Percentiles rank a stretch among this genome's conserved stretches.
Conservation (phyloP, 2,113 vertebrate species). For the Hypocryptadius cinnamomeus region DNA sequence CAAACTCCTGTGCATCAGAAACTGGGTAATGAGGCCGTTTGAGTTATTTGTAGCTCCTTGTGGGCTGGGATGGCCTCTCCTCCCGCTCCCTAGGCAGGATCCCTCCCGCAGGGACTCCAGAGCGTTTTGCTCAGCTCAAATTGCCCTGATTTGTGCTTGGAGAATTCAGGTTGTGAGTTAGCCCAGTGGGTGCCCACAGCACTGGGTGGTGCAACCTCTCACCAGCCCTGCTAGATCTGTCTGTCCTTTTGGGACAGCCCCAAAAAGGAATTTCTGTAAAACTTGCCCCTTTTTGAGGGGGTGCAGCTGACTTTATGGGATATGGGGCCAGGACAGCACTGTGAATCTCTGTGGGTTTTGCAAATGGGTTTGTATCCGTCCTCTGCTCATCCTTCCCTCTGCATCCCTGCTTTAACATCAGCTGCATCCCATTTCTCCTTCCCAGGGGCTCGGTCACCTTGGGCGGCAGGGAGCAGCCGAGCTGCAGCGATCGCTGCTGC, state of each 20-base stretch:
- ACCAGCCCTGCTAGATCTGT: background rate
- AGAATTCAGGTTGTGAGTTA: constrained; percentile 4
- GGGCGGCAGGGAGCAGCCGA: background rate
- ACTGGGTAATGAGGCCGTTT: constrained; percentile 33
- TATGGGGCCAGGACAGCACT: background rate
- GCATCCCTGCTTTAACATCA: background rate
- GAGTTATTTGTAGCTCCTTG: constrained; percentile 51
- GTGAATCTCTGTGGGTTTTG: background rate
- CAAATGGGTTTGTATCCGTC: background rate
- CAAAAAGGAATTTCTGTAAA: background rate
- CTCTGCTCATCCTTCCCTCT: background rate
- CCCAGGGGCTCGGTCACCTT: background rate
- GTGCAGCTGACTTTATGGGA: background rate
- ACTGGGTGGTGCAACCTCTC: background rate
- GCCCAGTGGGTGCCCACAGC: background rate
- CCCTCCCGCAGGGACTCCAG: background rate
- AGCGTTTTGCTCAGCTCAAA: background rate
- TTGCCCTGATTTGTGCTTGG: background rate
- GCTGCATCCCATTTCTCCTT: background rate
- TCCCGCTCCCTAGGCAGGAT: background rate
- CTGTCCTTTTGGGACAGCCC: background rate
- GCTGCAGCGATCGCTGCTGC: background rate
- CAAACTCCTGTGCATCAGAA: background rate
- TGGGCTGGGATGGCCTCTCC: constrained; percentile 7
- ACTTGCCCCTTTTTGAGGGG: background rate